Evolutionary conservation across 2,797 vertebrate genomes (phyloP).

Genomic region (Sphenopsis melanotis): DNA sequence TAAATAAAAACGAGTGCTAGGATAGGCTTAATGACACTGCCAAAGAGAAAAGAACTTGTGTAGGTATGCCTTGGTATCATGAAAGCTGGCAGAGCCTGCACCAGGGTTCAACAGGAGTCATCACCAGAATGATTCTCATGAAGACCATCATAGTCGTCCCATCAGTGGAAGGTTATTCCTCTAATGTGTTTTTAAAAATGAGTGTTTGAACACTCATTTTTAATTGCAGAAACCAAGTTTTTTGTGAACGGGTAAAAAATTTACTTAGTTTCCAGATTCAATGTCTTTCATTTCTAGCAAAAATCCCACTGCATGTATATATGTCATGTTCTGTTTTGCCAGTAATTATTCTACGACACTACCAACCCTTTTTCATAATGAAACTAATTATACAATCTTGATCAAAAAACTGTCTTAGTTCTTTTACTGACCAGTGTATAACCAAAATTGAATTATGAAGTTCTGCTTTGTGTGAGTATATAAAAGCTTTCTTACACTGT

Average conservation of each 20-base stretch:
- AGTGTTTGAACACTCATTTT: background rate
- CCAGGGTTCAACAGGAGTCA: background rate
- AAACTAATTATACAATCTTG: background rate
- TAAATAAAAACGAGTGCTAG: background rate
- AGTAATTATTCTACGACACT: background rate
- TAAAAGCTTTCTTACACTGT: background rate
- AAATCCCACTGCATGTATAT: background rate
- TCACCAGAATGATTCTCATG: background rate
- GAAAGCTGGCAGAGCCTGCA: background rate
- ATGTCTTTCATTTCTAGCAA: background rate
- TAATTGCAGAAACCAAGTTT: background rate
- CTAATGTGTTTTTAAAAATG: background rate
- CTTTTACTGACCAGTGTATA: background rate
- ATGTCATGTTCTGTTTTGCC: background rate
- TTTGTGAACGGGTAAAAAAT: accelerated
- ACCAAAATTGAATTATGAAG: background rate
- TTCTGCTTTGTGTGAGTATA: background rate
- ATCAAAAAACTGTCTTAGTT: background rate
- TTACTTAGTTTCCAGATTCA: background rate
- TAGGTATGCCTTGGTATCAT: background rate
- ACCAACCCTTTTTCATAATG: background rate
- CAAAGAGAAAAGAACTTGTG: background rate
- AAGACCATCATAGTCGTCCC: background rate
- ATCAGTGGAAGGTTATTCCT: background rate
- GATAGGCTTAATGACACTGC: background rate